These are phyloP conservation scores for Marisa cornuarietis DNA, from an alignment of 1,140 invertebrate genomes.

Conservation along the genomic window DNA sequence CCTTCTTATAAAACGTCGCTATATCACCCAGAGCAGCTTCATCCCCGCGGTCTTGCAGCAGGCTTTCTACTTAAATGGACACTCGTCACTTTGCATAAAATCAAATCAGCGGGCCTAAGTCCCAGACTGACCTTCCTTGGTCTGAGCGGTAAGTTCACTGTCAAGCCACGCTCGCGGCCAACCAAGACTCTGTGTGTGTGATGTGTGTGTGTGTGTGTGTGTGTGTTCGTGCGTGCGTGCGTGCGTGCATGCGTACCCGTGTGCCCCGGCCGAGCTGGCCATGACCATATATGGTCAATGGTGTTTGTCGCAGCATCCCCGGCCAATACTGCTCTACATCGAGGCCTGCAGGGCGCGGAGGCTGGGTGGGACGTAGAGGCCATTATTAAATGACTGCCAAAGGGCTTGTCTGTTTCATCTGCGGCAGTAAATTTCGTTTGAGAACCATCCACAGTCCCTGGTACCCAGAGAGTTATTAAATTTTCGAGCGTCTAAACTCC, in stretches of 20 bases:
- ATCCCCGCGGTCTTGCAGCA: not conserved
- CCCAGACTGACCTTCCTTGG: too few relatives aligned
- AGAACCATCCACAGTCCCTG: constrained; percentile 3
- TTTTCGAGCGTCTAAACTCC: too few relatives aligned
- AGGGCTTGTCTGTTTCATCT: constrained; percentile 9
- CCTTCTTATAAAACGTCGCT: not conserved
- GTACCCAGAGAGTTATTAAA: too few relatives aligned
- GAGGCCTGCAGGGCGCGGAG: not conserved
- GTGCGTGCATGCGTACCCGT: too few relatives aligned
- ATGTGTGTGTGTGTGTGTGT: too few relatives aligned
- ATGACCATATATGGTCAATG: constrained; percentile 13
- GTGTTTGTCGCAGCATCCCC: not conserved
- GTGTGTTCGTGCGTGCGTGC: too few relatives aligned
- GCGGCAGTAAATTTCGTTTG: constrained; percentile 17
- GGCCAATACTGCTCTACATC: not conserved
- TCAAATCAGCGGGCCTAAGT: constrained; percentile 13
- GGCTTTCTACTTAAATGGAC: constrained; percentile 13
- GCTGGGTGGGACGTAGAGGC: not conserved
- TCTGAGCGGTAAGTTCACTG: too few relatives aligned
- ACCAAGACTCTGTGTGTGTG: too few relatives aligned
- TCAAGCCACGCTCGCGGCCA: too few relatives aligned
- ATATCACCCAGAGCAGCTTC: not conserved
- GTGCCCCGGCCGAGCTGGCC: not conserved
- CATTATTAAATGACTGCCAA: constrained; percentile 17
- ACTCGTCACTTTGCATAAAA: constrained; percentile 24